These are phyloP conservation scores for Phortica magna DNA, from an alignment of 2,888 invertebrate species.

Conservation along the genomic window DNA sequence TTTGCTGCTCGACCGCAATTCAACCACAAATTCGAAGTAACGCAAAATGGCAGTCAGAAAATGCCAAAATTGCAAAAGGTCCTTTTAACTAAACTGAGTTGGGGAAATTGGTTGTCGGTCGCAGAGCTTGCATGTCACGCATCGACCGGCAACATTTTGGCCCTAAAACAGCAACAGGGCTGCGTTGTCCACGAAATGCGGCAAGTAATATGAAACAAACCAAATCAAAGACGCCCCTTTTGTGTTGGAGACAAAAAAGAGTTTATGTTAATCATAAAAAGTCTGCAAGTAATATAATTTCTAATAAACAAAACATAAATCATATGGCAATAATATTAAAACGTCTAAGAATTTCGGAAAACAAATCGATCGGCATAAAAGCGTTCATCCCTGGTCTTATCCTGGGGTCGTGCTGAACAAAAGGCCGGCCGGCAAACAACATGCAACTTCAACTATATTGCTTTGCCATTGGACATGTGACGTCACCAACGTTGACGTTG, in stretches of 20 bases:
- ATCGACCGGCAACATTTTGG: background rate
- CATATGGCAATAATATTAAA: too few relatives aligned
- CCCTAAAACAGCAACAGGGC: background rate
- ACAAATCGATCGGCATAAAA: background rate
- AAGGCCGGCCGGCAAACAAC: background rate
- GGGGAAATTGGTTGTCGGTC: background rate
- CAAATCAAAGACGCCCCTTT: too few relatives aligned
- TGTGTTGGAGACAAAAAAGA: too few relatives aligned
- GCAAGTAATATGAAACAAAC: too few relatives aligned
- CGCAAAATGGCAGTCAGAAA: background rate
- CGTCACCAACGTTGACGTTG: background rate
- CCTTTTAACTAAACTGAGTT: conserved; percentile 12
- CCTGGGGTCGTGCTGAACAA: background rate
- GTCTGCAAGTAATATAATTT: too few relatives aligned
- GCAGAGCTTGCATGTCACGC: background rate
- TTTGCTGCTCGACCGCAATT: background rate
- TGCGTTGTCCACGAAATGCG: too few relatives aligned
- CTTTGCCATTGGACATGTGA: background rate
- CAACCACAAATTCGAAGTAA: conserved; percentile 19
- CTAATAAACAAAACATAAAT: too few relatives aligned
- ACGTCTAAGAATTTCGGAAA: background rate
- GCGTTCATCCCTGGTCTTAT: too few relatives aligned
- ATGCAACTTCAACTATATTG: background rate
- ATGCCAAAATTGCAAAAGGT: conserved; percentile 9
- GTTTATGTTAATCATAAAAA: too few relatives aligned